Base-by-base conservation (phyloP, 2,797 vertebrate species). In the Paguma larvata region DNA sequence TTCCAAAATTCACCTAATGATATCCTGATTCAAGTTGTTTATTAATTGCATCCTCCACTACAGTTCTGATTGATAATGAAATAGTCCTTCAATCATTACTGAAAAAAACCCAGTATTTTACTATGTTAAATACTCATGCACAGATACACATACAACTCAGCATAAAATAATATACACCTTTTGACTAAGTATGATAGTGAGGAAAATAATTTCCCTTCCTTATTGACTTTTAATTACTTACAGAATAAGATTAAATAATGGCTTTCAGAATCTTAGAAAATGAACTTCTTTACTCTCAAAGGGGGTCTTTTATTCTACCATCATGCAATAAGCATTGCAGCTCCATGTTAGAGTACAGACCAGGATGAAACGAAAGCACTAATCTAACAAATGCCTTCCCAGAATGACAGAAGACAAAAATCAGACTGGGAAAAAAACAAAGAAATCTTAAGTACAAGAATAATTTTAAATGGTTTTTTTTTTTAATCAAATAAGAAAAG, bases 181-280 rank as follows among this genome's bases (percentile, higher is more conserved):
- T 6, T 91, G 91, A 53, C 46, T 77, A 91, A 82, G n/a, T 65
- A 89, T 83, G 46, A 87, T 27, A 63, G 1, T 53, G 44, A 85
- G 19, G 4, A 56, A 73, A 94, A 70, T 62, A 27, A 94, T 85
- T 87, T 92, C 16, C 14, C 12, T 63, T 68, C 5, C 15, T 75
- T 92, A 97, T 67, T 95, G 89, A 67, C 13, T 86, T 91, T 95
- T 59, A 89, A 62, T 73, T 96, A 80, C 85, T 89, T 84, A 93
- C 25, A 91, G 10, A 44, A 91, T 86, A 84, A 82, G 79, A 94
- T 94, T 73, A 67, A 15, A 94, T 67, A 75, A 86, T 86, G 27
- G 9, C n/a, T 65, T 92, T 92, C 48, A 85, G 44, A 88, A 59
- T 80, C 19, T 51, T 85, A 21, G 77, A 87, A 79, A 92, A 92